Conservation (phyloP, 1,140 invertebrate genomes). For the Pinna nobilis region DNA sequence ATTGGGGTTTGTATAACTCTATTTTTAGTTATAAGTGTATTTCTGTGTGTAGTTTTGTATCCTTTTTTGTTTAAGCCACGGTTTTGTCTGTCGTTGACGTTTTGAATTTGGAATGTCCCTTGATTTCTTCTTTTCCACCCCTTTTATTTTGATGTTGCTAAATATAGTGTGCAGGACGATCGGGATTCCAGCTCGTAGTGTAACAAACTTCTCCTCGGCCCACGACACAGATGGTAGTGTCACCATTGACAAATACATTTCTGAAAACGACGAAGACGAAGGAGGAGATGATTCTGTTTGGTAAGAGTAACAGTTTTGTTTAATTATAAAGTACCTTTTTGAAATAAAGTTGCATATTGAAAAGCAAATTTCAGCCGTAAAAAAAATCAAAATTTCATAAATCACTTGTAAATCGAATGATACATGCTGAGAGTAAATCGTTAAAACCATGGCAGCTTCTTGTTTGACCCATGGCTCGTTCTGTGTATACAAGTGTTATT, state of each 20-base stretch:
- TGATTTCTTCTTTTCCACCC: too few species aligned
- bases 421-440: too few species aligned
- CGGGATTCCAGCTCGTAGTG: constrained; percentile 88
- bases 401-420: too few species aligned
- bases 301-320: constrained; percentile 37
- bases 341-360: background rate
- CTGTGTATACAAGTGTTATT: too few species aligned
- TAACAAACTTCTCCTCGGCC: constrained; percentile 92
- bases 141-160: background rate
- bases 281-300: constrained; percentile 47
- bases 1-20: too few species aligned
- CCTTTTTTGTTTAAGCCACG: too few species aligned
- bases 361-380: background rate
- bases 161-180: constrained; percentile 85
- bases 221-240: constrained; percentile 93
- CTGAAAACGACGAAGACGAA: constrained; percentile 79
- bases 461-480: too few species aligned
- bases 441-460: too few species aligned
- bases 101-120: too few species aligned
- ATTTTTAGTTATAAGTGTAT: too few species aligned
- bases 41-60: too few species aligned
- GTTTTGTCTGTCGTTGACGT: too few species aligned
- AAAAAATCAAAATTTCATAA: background rate
- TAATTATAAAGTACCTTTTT: background rate
- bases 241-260: constrained; percentile 91